Evolutionary conservation across 2,888 invertebrate genomes (phyloP).

Genomic region (Dasypogon diadema): DNA sequence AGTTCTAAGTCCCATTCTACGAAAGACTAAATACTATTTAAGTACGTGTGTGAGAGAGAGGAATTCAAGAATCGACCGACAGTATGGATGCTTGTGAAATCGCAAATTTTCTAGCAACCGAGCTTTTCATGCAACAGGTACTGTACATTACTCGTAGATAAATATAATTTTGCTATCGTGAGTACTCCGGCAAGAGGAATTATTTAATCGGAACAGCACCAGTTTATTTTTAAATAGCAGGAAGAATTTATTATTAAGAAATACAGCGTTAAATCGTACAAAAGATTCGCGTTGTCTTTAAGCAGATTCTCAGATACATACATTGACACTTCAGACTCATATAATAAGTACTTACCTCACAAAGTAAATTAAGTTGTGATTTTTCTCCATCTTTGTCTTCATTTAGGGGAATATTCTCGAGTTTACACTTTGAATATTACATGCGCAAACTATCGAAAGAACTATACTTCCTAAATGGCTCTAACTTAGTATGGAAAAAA

Average conservation of each 20-base stretch:
- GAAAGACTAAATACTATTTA: slow-evolving; percentile 29
- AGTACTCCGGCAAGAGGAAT: neutral
- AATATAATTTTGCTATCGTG: slow-evolving; percentile 4
- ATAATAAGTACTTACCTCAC: too few species aligned
- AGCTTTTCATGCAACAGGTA: slow-evolving; percentile 88
- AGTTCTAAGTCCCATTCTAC: slow-evolving; percentile 27
- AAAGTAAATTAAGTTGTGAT: too few species aligned
- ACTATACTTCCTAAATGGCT: too few species aligned
- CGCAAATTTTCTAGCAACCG: slow-evolving; percentile 85
- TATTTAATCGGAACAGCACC: slow-evolving; percentile 18
- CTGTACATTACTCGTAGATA: slow-evolving; percentile 48
- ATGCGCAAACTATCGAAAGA: too few species aligned
- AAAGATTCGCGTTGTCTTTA: too few species aligned
- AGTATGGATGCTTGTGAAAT: slow-evolving; percentile 85
- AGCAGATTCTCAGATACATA: too few species aligned
- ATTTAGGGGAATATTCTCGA: too few species aligned
- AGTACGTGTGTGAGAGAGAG: slow-evolving; percentile 11
- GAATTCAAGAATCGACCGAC: neutral
- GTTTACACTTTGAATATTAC: too few species aligned
- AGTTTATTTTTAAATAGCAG: slow-evolving; percentile 28
- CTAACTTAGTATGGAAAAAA: too few species aligned
- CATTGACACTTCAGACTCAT: too few species aligned
- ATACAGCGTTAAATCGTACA: too few species aligned
- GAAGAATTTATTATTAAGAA: neutral
- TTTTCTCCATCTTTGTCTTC: too few species aligned